phyloP scores from a whole-genome alignment of 2,888 invertebrate genomes.

The Drosophila kuntzei region DNA sequence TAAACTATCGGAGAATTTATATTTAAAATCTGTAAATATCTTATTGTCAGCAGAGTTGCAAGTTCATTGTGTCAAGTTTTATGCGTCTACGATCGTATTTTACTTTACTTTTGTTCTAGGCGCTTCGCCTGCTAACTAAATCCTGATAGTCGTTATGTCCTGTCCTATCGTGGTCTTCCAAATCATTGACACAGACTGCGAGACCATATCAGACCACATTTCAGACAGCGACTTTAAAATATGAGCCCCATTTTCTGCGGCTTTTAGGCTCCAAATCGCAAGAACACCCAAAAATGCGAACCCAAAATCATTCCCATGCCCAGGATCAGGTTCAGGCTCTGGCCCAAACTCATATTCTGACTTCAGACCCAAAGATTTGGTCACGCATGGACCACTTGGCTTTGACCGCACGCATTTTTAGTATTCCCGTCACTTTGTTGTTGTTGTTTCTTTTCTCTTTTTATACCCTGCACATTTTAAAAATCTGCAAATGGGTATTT shows the following conservation, averaged over 20 bases:
- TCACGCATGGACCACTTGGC: constrained; percentile 25
- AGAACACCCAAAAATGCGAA: constrained; percentile 14
- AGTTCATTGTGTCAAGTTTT: constrained; percentile 49
- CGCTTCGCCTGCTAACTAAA: constrained; percentile 12
- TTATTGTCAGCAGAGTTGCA: constrained; percentile 24
- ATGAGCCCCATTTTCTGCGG: constrained; percentile 62
- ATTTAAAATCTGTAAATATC: background rate
- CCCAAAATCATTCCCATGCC: background rate
- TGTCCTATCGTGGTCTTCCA: background rate
- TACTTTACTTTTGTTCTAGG: constrained; percentile 39
- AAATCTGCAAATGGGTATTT: background rate
- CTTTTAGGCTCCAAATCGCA: constrained; percentile 30
- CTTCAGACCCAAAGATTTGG: constrained; percentile 13
- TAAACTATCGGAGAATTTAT: background rate
- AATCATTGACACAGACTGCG: constrained; percentile 20
- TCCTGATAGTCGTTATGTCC: constrained; percentile 1
- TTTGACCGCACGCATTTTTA: constrained; percentile 50
- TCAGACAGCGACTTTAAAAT: constrained; percentile 58
- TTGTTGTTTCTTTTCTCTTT: background rate
- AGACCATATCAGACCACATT: constrained; percentile 14
- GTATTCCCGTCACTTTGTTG: constrained; percentile 31
- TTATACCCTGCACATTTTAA: background rate
- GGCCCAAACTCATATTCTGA: constrained; percentile 4
- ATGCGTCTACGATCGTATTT: too few relatives aligned
- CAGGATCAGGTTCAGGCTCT: background rate